Percentiles rank a stretch among this genome's conserved stretches.
Evolutionary conservation across 2,113 vertebrate genomes (phyloP).

Genomic region (Oceanodroma tethys): DNA sequence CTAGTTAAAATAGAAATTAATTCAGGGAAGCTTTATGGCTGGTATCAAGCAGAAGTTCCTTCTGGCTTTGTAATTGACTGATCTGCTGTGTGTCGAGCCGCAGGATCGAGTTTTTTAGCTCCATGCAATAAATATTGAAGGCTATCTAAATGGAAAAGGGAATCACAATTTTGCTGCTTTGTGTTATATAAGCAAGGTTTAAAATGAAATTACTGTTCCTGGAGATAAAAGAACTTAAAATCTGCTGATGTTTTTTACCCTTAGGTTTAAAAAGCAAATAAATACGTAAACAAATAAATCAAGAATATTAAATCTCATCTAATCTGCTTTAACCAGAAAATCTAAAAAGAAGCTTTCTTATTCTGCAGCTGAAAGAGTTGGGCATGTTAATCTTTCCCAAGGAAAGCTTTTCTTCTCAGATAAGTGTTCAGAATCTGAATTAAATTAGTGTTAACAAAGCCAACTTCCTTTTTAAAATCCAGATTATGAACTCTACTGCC

Average conservation of each 20-base stretch:
- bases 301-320: constrained; percentile 56
- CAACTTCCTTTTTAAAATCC: neutral
- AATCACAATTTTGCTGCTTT: neutral
- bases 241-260: constrained; percentile 13
- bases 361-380: neutral
- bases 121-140: neutral
- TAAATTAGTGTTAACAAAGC: neutral
- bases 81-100: neutral
- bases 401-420: neutral
- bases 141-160: neutral
- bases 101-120: neutral
- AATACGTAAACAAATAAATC: constrained; percentile 63
- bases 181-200: neutral
- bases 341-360: neutral
- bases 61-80: neutral
- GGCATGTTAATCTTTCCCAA: neutral
- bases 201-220: constrained; percentile 43
- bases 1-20: neutral
- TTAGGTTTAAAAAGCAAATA: constrained; percentile 53
- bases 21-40: neutral
- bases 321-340: constrained; percentile 45
- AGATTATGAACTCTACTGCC: neutral
- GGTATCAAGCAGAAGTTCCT: neutral
- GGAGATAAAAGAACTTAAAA: constrained; percentile 43
- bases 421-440: neutral